Conservation (phyloP, 2,113 vertebrate genomes). For the Neolamprologus sp. region DNA sequence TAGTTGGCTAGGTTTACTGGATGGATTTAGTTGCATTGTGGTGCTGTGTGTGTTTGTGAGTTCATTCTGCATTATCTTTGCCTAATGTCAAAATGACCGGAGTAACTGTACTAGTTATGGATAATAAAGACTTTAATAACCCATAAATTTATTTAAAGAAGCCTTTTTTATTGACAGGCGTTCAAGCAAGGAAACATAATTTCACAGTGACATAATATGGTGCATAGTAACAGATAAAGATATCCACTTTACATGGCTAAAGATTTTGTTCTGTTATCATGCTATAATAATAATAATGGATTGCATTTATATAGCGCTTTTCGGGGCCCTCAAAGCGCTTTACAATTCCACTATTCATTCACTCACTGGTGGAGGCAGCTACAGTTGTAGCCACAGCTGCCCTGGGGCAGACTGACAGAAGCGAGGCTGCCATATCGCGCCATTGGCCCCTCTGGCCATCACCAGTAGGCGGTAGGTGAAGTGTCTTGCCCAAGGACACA, state of each 20-base stretch:
- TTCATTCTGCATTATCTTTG: not conserved
- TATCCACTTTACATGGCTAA: not conserved
- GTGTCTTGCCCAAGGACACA: no score
- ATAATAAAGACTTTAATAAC: not conserved
- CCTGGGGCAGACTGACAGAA: no score
- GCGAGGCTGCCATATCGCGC: rapidly evolving
- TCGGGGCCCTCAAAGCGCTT: no score
- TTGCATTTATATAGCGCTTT: no score
- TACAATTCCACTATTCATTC: no score
- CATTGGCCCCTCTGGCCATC: rapidly evolving
- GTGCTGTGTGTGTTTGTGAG: not conserved
- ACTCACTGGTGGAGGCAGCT: no score
- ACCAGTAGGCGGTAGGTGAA: no score
- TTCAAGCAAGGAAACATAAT: not conserved
- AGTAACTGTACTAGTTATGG: not conserved
- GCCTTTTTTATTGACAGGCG: not conserved
- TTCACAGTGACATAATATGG: rapidly evolving
- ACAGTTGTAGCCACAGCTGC: no score
- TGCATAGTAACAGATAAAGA: not conserved
- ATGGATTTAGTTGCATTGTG: not conserved
- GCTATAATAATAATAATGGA: not conserved
- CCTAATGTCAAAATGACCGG: not conserved
- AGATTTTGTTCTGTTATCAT: not conserved
- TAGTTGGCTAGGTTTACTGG: not conserved
- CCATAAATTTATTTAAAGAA: not conserved